These are phyloP conservation scores for Elgonia sp. DNA, from an alignment of 2,888 invertebrate species.

Conservation along the genomic window DNA sequence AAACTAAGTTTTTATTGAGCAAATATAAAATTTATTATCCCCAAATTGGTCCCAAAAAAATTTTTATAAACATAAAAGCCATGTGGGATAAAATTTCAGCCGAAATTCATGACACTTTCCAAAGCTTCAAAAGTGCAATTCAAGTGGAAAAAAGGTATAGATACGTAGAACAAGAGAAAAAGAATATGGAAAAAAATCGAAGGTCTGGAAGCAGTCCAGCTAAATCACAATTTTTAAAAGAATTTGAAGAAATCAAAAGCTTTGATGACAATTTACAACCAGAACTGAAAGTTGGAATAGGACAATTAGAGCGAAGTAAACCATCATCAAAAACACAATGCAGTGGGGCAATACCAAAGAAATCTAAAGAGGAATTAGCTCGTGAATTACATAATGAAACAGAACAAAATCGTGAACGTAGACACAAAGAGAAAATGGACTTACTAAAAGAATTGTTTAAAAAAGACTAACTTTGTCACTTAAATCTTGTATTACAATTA, in stretches of 20 bases:
- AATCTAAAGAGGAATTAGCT: neutral
- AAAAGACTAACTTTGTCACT: neutral
- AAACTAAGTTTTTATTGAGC: constrained; percentile 6
- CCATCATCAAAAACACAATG: neutral
- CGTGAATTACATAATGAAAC: constrained; percentile 13
- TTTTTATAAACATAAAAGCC: constrained; percentile 18
- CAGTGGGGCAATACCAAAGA: neutral
- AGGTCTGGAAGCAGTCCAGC: constrained; percentile 4
- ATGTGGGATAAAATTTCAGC: constrained; percentile 22
- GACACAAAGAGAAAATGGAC: constrained; percentile 3
- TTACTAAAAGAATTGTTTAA: constrained; percentile 8
- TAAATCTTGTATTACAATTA: no score
- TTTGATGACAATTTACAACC: constrained; percentile 21
- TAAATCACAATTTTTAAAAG: neutral
- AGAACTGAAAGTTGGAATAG: constrained; percentile 29
- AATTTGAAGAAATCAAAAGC: constrained; percentile 19
- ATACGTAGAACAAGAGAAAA: constrained; percentile 9
- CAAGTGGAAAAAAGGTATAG: constrained; percentile 15
- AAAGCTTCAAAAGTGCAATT: neutral
- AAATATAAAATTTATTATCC: constrained; percentile 33
- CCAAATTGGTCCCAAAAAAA: constrained; percentile 9
- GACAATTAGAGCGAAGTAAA: neutral
- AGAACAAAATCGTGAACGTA: constrained; percentile 26
- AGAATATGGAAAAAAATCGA: neutral
- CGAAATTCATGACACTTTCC: neutral